Conservation (phyloP, 2,888 invertebrate species). For the Lottia scabra region DNA sequence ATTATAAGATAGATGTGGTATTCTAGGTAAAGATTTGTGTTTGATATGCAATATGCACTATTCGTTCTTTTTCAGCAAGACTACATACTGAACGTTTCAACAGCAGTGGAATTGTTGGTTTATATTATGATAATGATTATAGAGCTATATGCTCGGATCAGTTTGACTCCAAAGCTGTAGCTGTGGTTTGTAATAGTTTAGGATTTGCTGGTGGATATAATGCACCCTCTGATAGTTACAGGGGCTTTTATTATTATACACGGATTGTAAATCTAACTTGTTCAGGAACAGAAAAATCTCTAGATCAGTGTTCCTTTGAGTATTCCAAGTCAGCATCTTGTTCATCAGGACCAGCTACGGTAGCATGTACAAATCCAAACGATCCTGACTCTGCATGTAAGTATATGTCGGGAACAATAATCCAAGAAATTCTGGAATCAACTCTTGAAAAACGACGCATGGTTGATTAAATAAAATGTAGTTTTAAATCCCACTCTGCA, state of each 20-base stretch:
- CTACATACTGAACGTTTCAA: neutral
- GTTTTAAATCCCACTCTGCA: too few species aligned
- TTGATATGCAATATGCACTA: too few species aligned
- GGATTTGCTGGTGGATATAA: neutral
- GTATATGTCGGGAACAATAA: neutral
- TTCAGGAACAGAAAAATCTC: neutral
- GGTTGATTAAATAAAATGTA: too few species aligned
- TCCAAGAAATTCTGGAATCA: too few species aligned
- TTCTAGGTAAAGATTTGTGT: too few species aligned
- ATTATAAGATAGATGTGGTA: too few species aligned
- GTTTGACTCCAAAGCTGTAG: neutral
- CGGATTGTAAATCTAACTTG: neutral
- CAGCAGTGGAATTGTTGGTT: neutral
- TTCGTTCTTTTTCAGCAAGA: neutral
- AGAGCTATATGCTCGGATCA: neutral
- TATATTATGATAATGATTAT: neutral
- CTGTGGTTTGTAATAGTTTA: conserved; percentile 1
- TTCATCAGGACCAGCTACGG: neutral
- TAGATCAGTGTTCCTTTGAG: neutral
- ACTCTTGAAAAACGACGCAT: too few species aligned
- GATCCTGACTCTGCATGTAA: neutral
- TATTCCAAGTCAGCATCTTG: neutral
- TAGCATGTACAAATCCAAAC: neutral
- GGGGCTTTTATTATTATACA: neutral
- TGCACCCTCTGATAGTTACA: neutral